Evolutionary conservation across 2,113 vertebrate species (phyloP).

Genomic region (Gasterosteus aculeatus): DNA sequence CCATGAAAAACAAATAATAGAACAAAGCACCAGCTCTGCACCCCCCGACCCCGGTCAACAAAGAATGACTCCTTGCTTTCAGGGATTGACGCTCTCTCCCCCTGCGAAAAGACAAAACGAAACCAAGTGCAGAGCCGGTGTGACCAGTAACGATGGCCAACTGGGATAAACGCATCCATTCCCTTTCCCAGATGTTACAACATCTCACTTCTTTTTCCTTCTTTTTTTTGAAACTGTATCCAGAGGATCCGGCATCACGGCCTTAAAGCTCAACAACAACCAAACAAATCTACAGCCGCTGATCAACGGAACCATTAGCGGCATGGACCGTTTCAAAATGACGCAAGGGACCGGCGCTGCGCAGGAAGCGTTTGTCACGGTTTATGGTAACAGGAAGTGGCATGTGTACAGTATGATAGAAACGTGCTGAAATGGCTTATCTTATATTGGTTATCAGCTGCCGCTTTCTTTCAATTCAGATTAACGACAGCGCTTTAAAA

Average conservation of each 20-base stretch:
- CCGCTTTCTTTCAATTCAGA: neutral
- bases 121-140: neutral
- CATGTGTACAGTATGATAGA: neutral
- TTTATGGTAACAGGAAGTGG: constrained; percentile 32
- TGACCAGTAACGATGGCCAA: neutral
- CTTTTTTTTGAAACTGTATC: neutral
- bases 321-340: neutral
- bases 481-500: constrained; percentile 8
- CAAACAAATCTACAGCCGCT: neutral
- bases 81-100: constrained; percentile 18
- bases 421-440: neutral
- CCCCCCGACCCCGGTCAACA: constrained; percentile 12
- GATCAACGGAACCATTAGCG: neutral
- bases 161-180: constrained; percentile 1
- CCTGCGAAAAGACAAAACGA: neutral
- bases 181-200: neutral
- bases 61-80: constrained; percentile 14
- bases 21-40: neutral
- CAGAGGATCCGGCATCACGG: neutral
- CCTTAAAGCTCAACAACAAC: neutral
- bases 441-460: neutral
- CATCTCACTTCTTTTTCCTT: neutral
- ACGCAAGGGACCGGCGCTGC: neutral
- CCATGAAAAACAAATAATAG: constrained; percentile 44
- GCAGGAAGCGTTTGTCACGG: constrained; percentile 13